Evolutionary conservation across 2,113 vertebrate genomes (phyloP), one percentile per base, ranked within the genome.

Genomic region (Apeltes quadracus): DNA sequence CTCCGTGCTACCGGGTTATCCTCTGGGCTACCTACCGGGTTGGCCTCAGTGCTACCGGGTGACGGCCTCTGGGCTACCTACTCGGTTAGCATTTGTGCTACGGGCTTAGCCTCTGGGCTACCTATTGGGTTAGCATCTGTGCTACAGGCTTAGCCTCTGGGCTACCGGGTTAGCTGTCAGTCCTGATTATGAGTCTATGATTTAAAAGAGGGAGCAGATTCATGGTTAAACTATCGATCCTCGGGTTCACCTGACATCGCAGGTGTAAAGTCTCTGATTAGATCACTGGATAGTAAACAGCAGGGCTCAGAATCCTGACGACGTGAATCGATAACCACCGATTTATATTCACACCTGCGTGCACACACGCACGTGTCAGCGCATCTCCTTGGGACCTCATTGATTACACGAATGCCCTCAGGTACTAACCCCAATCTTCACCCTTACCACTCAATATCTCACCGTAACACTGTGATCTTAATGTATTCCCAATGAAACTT

Each of bases 191-290:
- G 48, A 51, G 48, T 23, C 48, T 51, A n/a, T 48, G 44, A 46
- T 20, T 5, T 18, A 46, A 46, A 48, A n/a, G 44, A n/a, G 20
- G 44, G 2, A 10, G 9, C 44, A 10, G 44, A 48, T 48, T 23
- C 3, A 50, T 50, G 10, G 10, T 22, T 51, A 6, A 51, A 23
- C 23, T 15, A 11, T 44, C 27, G 61, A 7, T 20, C 36, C 46
- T 70, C 6, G 2, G 29, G 36, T 11, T 79, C 48, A 68, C 44
- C 56, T 48, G 11, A 68, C 65, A 57, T 75, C 62, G 36, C 73
- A 61, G 59, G 71, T 79, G 72, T 64, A 56, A 81, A 70, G 79
- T 69, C 55, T 22, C 75, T 50, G 38, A 82, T 66, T 71, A 74
- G 59, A 61, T 83, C 44, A 51, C 12, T 61, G 56, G 56, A 61